phyloP scores from a whole-genome alignment of 2,797 vertebrate species.

The Neostethus bicornis region DNA sequence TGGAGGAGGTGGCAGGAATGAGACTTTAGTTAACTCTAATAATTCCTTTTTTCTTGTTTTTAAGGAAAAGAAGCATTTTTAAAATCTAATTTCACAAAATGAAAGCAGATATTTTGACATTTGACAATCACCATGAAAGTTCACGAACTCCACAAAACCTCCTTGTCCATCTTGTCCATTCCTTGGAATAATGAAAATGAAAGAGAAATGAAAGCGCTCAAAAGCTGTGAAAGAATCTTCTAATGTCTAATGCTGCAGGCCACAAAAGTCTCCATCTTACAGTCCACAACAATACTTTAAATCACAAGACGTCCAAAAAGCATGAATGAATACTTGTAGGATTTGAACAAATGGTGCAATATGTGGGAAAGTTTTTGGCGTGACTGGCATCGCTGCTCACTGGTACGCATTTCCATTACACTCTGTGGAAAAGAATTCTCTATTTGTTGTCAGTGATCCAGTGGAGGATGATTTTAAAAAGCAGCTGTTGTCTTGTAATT shows the following conservation, averaged over 20 bases:
- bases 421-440: slow-evolving; percentile 57
- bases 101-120: slow-evolving; percentile 18
- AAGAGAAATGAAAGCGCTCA: slow-evolving; percentile 25
- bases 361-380: slow-evolving; percentile 43
- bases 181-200: slow-evolving; percentile 34
- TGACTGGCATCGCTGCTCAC: slow-evolving; percentile 29
- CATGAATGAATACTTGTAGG: slow-evolving; percentile 28
- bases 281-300: slow-evolving; percentile 22
- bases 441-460: slow-evolving; percentile 54
- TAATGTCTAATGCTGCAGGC: slow-evolving; percentile 42
- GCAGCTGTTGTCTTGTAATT: slow-evolving; percentile 58
- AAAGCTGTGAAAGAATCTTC: slow-evolving; percentile 38
- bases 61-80: slow-evolving; percentile 4
- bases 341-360: slow-evolving; percentile 21
- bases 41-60: neutral
- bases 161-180: slow-evolving; percentile 53
- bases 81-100: slow-evolving; percentile 2
- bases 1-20: slow-evolving; percentile 7
- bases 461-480: slow-evolving; percentile 53
- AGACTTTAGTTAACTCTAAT: slow-evolving; percentile 9
- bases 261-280: slow-evolving; percentile 27
- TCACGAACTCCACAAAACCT: slow-evolving; percentile 42
- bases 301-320: slow-evolving; percentile 22
- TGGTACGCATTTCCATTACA: slow-evolving; percentile 65
- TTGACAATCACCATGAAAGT: slow-evolving; percentile 32